Evolutionary conservation across 1,140 invertebrate genomes (phyloP).

Genomic region (Bombus polaris): DNA sequence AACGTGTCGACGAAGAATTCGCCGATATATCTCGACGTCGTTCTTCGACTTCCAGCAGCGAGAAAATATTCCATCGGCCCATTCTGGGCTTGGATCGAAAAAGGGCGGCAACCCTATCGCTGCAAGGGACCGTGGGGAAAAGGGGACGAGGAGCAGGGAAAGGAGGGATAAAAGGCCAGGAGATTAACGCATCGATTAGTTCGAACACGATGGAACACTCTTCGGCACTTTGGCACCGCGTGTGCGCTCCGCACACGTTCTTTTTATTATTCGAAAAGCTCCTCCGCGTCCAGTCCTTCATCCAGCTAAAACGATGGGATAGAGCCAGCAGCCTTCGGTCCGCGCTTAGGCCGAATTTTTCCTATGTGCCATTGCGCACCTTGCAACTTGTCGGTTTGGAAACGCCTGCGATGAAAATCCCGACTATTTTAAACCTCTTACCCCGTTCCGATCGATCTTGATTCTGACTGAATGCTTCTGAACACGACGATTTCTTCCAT

Average conservation of each 20-base stretch:
- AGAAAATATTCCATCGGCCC: constrained; percentile 64
- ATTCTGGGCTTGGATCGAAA: constrained; percentile 57
- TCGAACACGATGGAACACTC: constrained; percentile 77
- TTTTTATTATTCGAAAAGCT: constrained; percentile 65
- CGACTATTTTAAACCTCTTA: constrained; percentile 18
- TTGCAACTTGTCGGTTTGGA: not conserved
- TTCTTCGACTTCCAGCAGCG: constrained; percentile 53
- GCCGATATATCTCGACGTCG: constrained; percentile 49
- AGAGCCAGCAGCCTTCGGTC: constrained; percentile 17
- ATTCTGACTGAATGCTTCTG: not conserved
- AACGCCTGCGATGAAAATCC: constrained; percentile 34
- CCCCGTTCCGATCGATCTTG: not conserved
- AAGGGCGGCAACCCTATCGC: constrained; percentile 51
- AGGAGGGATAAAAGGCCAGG: constrained; percentile 72
- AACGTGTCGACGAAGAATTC: constrained; percentile 47
- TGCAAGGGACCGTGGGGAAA: constrained; percentile 17
- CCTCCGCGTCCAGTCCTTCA: constrained; percentile 6
- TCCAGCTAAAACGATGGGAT: constrained; percentile 45
- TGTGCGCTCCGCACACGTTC: constrained; percentile 48
- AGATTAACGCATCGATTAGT: constrained; percentile 80
- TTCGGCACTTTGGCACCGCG: constrained; percentile 76
- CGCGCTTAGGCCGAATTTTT: constrained; percentile 29
- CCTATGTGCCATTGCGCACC: not conserved
- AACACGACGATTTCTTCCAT: not conserved
- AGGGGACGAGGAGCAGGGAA: constrained; percentile 5